Evolutionary conservation across 2,888 invertebrate species (phyloP).

Genomic region (Incurvaria masculella): DNA sequence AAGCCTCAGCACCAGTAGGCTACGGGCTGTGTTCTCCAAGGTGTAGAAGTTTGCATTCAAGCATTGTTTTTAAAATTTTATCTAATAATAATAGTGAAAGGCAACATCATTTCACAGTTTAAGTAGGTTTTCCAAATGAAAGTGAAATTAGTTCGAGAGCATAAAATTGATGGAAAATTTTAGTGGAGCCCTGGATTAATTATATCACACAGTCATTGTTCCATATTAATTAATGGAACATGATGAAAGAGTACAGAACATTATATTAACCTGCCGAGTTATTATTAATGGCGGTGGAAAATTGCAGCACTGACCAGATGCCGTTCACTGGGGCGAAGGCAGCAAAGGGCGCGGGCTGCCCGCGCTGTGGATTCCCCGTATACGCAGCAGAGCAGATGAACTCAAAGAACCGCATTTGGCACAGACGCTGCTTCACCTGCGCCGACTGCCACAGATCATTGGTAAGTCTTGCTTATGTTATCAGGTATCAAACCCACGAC

Average conservation of each 20-base stretch:
- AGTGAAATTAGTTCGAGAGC: neutral
- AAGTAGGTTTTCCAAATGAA: neutral
- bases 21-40: too few species aligned
- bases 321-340: conserved; percentile 74
- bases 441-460: conserved; percentile 81
- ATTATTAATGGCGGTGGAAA: too few species aligned
- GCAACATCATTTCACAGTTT: neutral
- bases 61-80: neutral
- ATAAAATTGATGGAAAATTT: neutral
- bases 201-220: too few species aligned
- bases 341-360: conserved; percentile 75
- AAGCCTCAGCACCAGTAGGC: too few species aligned
- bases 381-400: conserved; percentile 97
- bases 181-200: too few species aligned
- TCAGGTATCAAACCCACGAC: too few species aligned
- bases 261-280: too few species aligned
- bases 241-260: too few species aligned
- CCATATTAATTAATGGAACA: too few species aligned
- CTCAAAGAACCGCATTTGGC: conserved; percentile 90
- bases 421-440: conserved; percentile 93
- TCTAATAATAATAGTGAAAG: neutral
- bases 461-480: conserved; percentile 50
- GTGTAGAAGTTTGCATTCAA: neutral
- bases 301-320: conserved; percentile 66
- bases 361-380: conserved; percentile 86